Percentiles rank a stretch among this genome's conserved stretches.
Conservation (phyloP, 92 coral and sea anemone genomes). For the Palythoa heliodiscus region DNA sequence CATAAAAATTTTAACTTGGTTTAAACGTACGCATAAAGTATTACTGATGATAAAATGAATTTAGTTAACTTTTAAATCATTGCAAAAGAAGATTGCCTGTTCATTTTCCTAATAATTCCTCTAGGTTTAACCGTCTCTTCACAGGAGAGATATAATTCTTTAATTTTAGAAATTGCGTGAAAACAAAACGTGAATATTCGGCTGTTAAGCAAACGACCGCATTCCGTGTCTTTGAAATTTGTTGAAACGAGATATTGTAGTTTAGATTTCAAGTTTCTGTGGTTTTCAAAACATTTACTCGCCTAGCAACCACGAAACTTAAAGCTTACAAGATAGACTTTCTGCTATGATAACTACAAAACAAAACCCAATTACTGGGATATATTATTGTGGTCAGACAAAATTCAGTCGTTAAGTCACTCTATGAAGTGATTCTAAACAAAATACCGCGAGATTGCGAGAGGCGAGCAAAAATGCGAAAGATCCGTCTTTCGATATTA, state of each 20-base stretch:
- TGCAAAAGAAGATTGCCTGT: conserved; percentile 8
- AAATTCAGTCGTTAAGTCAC: background rate
- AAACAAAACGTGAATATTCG: background rate
- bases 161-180: background rate
- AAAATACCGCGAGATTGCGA: background rate
- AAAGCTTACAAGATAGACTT: background rate
- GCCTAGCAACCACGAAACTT: conserved; percentile 34
- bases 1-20: background rate
- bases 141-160: conserved; percentile 9
- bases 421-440: background rate
- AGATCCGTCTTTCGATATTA: background rate
- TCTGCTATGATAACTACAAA: conserved; percentile 28
- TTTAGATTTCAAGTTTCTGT: conserved; percentile 10
- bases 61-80: background rate
- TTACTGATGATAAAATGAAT: conserved; percentile 2
- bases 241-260: conserved; percentile 16
- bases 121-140: conserved; percentile 18
- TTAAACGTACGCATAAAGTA: background rate
- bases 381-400: conserved; percentile 34
- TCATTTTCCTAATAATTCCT: background rate
- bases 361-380: background rate
- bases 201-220: background rate
- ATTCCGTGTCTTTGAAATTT: background rate
- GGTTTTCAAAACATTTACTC: conserved; percentile 36
- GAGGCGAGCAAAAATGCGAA: conserved; percentile 1